phyloP scores from a whole-genome alignment of 1,140 invertebrate species.

The Drosophila athabasca region DNA sequence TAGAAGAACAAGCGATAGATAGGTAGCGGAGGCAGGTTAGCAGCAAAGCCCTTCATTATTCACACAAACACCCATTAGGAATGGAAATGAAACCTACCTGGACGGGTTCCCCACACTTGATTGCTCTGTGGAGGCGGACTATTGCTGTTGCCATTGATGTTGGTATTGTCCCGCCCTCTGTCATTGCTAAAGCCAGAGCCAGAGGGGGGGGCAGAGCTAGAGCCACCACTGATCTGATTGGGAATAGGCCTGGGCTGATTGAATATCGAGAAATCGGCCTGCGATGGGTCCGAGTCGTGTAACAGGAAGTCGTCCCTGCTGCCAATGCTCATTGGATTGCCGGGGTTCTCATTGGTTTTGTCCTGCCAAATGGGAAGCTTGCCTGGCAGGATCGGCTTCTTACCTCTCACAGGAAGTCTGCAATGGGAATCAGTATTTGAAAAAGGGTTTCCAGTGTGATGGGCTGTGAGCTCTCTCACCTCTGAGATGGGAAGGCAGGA shows the following conservation, averaged over 20 bases:
- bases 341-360: neutral
- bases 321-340: neutral
- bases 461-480: neutral
- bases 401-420: slow-evolving; percentile 24
- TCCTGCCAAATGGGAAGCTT: slow-evolving; percentile 13
- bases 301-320: slow-evolving; percentile 21
- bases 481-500: slow-evolving; percentile 19
- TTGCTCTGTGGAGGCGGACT: neutral
- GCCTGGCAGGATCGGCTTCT: slow-evolving; percentile 22
- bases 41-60: slow-evolving; percentile 30
- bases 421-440: neutral
- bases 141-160: neutral
- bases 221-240: neutral
- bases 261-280: slow-evolving; percentile 51
- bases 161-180: neutral
- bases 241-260: slow-evolving; percentile 16
- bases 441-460: too few relatives aligned
- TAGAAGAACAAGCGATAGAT: slow-evolving; percentile 11
- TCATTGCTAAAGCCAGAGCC: too few relatives aligned
- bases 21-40: slow-evolving; percentile 15
- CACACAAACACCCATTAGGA: slow-evolving; percentile 3
- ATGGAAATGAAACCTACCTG: slow-evolving; percentile 18
- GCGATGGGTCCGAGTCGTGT: slow-evolving; percentile 50
- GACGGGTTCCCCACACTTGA: neutral
- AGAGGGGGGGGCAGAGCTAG: too few relatives aligned